Percentiles rank a stretch among this genome's conserved stretches.
Evolutionary conservation across 2,797 vertebrate genomes (phyloP).

Genomic region (Fratercula arctica): DNA sequence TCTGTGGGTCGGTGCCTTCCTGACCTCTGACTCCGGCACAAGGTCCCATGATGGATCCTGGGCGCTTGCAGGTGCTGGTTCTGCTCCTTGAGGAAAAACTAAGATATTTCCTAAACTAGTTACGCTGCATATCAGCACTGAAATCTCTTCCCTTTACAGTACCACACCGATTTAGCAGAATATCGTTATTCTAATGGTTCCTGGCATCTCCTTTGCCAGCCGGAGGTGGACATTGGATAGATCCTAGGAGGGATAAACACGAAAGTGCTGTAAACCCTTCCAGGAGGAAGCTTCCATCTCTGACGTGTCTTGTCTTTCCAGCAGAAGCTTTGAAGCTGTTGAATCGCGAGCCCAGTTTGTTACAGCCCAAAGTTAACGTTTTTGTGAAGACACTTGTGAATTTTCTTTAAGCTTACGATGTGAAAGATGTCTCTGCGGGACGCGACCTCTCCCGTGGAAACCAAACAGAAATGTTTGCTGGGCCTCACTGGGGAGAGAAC

Average conservation of each 20-base stretch:
- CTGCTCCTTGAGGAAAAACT: background rate
- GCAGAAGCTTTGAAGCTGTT: slow-evolving; percentile 22
- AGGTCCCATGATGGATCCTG: background rate
- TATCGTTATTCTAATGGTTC: accelerated
- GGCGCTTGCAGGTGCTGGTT: background rate
- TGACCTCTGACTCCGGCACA: background rate
- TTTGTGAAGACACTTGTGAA: slow-evolving; percentile 63
- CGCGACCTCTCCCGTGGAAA: background rate
- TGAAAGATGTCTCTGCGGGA: slow-evolving; percentile 75
- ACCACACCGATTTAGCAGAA: background rate
- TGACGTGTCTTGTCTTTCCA: background rate
- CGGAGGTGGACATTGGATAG: accelerated
- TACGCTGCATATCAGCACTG: background rate
- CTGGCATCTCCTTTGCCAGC: background rate
- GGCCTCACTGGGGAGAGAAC: slow-evolving; percentile 46
- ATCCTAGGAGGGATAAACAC: background rate
- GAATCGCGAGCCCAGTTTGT: background rate
- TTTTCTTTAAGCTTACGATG: slow-evolving; percentile 64
- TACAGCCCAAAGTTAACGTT: slow-evolving; percentile 63
- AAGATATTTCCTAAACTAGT: background rate
- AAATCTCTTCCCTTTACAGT: background rate
- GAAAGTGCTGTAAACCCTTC: background rate
- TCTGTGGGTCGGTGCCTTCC: background rate
- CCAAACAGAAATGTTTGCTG: slow-evolving; percentile 43
- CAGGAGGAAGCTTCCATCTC: background rate